These are phyloP conservation scores for Harpagifer antarcticus DNA, from an alignment of 2,797 vertebrate species.

Conservation along the genomic window DNA sequence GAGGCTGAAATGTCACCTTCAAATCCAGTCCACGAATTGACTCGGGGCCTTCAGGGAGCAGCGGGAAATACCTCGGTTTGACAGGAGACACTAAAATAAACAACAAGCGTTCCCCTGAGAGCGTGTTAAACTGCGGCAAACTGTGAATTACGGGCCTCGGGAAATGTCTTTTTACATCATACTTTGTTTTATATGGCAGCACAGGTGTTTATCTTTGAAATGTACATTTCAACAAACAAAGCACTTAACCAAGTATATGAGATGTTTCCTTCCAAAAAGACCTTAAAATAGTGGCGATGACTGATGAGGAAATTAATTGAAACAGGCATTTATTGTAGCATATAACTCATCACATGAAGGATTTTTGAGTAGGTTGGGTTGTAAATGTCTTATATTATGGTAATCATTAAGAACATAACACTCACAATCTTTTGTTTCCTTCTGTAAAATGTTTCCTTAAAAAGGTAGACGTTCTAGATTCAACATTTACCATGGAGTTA, in stretches of 20 bases:
- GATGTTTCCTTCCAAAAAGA: slow-evolving; percentile 36
- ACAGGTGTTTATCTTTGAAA: slow-evolving; percentile 55
- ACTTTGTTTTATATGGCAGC: slow-evolving; percentile 51
- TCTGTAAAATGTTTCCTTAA: too few species aligned
- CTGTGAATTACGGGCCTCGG: slow-evolving; percentile 49
- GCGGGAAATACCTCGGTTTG: slow-evolving; percentile 75
- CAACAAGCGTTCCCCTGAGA: slow-evolving; percentile 52
- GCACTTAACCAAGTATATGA: slow-evolving; percentile 35
- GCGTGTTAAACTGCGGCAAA: slow-evolving; percentile 37
- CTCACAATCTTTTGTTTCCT: not conserved
- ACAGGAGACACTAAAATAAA: slow-evolving; percentile 79
- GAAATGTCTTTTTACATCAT: slow-evolving; percentile 58
- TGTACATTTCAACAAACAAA: slow-evolving; percentile 55
- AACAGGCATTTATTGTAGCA: slow-evolving; percentile 21
- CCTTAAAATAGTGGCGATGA: slow-evolving; percentile 22
- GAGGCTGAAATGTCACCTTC: slow-evolving; percentile 72
- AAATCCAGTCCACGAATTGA: slow-evolving; percentile 69
- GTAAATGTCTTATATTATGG: slow-evolving; percentile 5
- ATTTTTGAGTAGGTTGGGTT: slow-evolving; percentile 1
- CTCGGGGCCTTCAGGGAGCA: slow-evolving; percentile 71
- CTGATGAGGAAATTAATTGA: slow-evolving; percentile 24
- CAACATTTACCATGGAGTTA: not conserved
- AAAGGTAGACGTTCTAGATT: not conserved
- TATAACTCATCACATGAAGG: slow-evolving; percentile 16
- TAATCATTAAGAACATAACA: not conserved